Base-by-base conservation (phyloP, 1,140 invertebrate species). In the Drosophila aff. region DNA sequence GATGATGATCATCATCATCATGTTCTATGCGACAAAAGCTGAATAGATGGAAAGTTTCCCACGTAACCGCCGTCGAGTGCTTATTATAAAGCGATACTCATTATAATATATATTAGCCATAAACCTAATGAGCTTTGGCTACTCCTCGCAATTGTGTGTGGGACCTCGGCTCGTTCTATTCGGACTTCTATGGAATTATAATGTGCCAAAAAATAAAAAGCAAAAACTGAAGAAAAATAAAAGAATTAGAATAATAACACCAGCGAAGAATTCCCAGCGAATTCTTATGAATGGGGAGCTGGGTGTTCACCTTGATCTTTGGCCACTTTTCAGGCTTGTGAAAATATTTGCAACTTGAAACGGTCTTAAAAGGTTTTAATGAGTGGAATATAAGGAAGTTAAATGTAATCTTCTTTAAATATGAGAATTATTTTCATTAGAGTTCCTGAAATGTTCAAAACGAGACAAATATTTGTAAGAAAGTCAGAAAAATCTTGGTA, bases 41-140 rank as follows among this genome's bases (percentile, higher is more conserved):
- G 62, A 71, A 73, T 73, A 72, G 69, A 73, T 73, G 68, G 53
- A 72, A 38, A 50, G 67, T 61, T 74, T 74, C 71, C 71, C 71
- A 74, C 71, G 71, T 74, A 47, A 46, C 55, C 55, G 64, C n/a
- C 23, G 64, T 15, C 23, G 10, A 73, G 69, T 73, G 53, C 67
- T 46, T 59, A 74, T 74, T 74, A 74, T 74, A 61, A 74, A 33
- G 71, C 71, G 71, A 74, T 74, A 73, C 71, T 74, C 71, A 74
- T 74, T 74, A 74, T 44, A 74, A 73, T 74, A 74, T 73, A 52
- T 74, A 74, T 74, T 74, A 74, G 40, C 71, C 71, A 72, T 74
- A 74, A 74, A 74, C 68, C 68, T 73, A 74, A 61, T 73, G 71
- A 74, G 71, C 71, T 73, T 44, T 31, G 40, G 38, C 53, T 73